phyloP scores from a whole-genome alignment of 2,113 vertebrate species.

The Tragelaphus scriptus region DNA sequence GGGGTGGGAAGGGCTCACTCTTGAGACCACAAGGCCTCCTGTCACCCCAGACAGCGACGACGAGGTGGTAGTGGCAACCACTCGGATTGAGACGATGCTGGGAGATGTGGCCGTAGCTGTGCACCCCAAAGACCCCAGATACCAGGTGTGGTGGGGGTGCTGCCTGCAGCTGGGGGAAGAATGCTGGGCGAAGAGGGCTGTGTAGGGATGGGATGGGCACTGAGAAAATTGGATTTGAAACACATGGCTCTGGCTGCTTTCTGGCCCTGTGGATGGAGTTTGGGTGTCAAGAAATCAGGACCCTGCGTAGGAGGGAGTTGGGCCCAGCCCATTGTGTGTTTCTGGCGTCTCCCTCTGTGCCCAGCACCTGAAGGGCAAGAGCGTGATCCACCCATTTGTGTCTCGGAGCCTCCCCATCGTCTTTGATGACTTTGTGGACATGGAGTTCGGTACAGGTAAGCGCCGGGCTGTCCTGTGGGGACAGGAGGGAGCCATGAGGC shows the following conservation, averaged over 20 bases:
- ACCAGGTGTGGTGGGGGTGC: slow-evolving; percentile 76
- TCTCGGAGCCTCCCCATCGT: slow-evolving; percentile 87
- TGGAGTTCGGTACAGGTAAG: slow-evolving; percentile 89
- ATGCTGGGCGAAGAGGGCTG: no score
- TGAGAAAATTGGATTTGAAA: neutral
- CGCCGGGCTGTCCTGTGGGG: neutral
- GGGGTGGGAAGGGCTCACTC: neutral
- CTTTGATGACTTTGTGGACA: slow-evolving; percentile 90
- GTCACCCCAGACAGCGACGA: slow-evolving; percentile 57
- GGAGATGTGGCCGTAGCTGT: slow-evolving; percentile 91
- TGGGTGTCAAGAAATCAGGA: neutral
- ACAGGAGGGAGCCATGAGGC: neutral
- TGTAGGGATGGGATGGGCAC: neutral
- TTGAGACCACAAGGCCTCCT: neutral
- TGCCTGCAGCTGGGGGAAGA: neutral
- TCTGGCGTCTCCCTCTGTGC: neutral
- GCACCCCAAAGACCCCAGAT: slow-evolving; percentile 88
- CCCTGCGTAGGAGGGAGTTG: neutral
- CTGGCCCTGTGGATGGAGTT: neutral
- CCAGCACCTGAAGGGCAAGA: slow-evolving; percentile 88
- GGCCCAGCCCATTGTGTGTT: rapidly evolving
- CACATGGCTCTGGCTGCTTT: neutral
- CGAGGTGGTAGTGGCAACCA: slow-evolving; percentile 92
- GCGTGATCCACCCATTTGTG: slow-evolving; percentile 86
- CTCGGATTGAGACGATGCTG: slow-evolving; percentile 93